These are phyloP conservation scores for Hylomyscus alleni DNA, from an alignment of 2,797 vertebrate genomes.

Conservation along the genomic window DNA sequence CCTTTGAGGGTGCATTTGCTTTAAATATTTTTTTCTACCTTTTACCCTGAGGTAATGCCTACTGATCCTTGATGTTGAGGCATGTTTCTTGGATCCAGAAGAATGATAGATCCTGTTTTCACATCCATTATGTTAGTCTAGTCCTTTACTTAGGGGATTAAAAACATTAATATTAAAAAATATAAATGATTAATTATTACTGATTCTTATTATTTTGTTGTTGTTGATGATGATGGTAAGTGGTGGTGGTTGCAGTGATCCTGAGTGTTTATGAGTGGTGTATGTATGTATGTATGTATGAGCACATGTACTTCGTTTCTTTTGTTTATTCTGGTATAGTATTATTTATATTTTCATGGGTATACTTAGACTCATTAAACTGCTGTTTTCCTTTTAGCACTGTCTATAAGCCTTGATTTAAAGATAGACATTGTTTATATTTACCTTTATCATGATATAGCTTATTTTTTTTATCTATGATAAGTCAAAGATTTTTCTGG, in stretches of 20 bases:
- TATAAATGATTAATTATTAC: not conserved
- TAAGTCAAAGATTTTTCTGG: not conserved
- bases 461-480: not conserved
- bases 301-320: not conserved
- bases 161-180: not conserved
- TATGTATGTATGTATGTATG: not conserved
- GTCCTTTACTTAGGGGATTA: not conserved
- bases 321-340: not conserved
- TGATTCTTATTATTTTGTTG: not conserved
- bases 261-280: not conserved
- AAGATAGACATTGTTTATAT: not conserved
- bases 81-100: not conserved
- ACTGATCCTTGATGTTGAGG: not conserved
- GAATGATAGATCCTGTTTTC: not conserved
- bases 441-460: not conserved
- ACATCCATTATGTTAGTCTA: not conserved
- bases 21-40: not conserved
- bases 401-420: not conserved
- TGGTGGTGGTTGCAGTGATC: not conserved
- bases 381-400: not conserved
- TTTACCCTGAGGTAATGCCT: not conserved
- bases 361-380: not conserved
- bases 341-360: not conserved
- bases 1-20: not conserved
- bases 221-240: not conserved